phyloP scores from a whole-genome alignment of 2,113 vertebrate species.

The Gallinago undulata region DNA sequence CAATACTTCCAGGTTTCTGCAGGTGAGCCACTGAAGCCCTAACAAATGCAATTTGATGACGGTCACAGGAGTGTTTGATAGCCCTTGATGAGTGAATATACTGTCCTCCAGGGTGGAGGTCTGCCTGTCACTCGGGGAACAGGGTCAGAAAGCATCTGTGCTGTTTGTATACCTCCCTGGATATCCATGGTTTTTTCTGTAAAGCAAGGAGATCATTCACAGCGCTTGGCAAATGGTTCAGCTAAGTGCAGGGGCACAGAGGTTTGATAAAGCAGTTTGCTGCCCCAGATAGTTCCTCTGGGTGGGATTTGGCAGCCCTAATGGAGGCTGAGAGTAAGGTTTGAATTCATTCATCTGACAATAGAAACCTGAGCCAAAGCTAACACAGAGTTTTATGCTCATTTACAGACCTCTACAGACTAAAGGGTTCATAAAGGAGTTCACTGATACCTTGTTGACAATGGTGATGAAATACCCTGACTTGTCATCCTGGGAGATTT shows the following conservation, averaged over 20 bases:
- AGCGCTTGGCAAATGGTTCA: neutral
- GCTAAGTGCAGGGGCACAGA: constrained; percentile 17
- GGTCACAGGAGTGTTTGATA: neutral
- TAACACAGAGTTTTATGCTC: constrained; percentile 67
- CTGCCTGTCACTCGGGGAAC: neutral
- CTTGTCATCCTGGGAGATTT: constrained; percentile 69
- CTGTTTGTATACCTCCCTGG: neutral
- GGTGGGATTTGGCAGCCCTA: constrained; percentile 59
- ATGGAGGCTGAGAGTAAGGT: constrained; percentile 28
- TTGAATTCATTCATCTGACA: constrained; percentile 67
- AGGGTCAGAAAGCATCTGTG: neutral
- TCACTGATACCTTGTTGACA: constrained; percentile 68
- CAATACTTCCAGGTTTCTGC: neutral
- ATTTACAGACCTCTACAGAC: constrained; percentile 65
- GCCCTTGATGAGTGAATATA: neutral
- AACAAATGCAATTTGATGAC: neutral
- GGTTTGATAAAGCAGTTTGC: constrained; percentile 48
- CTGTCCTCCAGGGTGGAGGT: neutral
- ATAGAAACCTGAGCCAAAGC: constrained; percentile 66
- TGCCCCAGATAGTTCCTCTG: constrained; percentile 56
- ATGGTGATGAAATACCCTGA: constrained; percentile 65
- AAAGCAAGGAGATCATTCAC: neutral
- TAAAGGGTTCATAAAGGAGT: constrained; percentile 63
- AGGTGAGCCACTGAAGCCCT: neutral
- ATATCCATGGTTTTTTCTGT: neutral